Conservation (phyloP, 2,888 invertebrate species). For the Agelastica alni region DNA sequence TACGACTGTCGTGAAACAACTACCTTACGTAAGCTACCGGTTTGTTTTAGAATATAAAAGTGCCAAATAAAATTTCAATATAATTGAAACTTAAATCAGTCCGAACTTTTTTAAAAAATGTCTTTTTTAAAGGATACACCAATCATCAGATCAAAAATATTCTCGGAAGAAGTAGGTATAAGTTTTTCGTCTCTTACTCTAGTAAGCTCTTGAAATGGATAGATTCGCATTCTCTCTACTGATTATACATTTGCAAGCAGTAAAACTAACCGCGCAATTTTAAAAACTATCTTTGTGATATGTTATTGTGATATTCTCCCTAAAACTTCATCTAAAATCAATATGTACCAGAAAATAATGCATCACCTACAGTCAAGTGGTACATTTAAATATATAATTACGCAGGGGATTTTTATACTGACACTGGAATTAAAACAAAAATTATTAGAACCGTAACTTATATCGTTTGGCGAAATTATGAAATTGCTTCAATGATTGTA, state of each 20-base stretch:
- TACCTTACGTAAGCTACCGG: too few relatives aligned
- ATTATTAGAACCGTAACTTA: not conserved
- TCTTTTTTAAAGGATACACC: too few relatives aligned
- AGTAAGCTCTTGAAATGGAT: constrained; percentile 33
- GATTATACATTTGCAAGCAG: constrained; percentile 7
- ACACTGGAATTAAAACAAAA: not conserved
- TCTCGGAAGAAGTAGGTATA: constrained; percentile 22
- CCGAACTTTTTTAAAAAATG: too few relatives aligned
- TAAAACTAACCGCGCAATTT: constrained; percentile 17
- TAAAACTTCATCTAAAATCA: not conserved
- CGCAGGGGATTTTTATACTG: too few relatives aligned
- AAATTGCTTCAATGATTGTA: too few relatives aligned
- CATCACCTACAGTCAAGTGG: too few relatives aligned
- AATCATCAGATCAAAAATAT: too few relatives aligned
- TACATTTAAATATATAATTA: too few relatives aligned
- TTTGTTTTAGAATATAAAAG: too few relatives aligned
- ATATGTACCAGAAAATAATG: not conserved
- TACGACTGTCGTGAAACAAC: too few relatives aligned
- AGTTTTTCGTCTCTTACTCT: constrained; percentile 23
- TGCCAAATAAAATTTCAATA: too few relatives aligned
- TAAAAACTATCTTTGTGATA: constrained; percentile 6
- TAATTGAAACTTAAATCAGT: too few relatives aligned
- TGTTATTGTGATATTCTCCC: not conserved
- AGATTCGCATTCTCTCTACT: constrained; percentile 27
- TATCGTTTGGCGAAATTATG: not conserved